Evolutionary conservation across 2,888 invertebrate genomes (phyloP).

Genomic region (Agrochola circellaris): DNA sequence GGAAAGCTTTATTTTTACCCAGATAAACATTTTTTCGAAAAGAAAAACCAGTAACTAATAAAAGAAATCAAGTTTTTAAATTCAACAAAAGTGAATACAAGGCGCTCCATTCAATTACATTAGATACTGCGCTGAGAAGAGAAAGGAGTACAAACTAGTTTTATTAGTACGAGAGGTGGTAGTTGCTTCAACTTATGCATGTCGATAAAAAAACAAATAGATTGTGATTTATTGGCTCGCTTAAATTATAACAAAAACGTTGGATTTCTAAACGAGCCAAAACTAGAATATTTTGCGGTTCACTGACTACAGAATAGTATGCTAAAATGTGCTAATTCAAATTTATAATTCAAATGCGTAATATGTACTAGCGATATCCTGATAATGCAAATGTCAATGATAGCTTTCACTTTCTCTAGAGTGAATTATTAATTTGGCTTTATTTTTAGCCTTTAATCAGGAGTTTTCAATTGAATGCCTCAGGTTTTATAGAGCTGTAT

Average conservation of each 20-base stretch:
- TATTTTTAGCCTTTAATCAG: neutral
- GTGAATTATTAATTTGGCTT: neutral
- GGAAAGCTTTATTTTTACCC: neutral
- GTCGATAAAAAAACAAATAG: constrained; percentile 37
- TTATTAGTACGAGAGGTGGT: constrained; percentile 41
- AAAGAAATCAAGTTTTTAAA: neutral
- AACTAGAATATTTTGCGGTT: neutral
- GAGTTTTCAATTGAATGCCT: neutral
- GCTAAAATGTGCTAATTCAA: neutral
- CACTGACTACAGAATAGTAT: neutral
- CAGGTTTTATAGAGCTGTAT: neutral
- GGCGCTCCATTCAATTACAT: constrained; percentile 8
- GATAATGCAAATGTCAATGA: neutral
- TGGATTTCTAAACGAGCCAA: neutral
- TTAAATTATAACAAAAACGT: neutral
- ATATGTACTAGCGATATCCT: neutral
- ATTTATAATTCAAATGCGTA: constrained; percentile 8
- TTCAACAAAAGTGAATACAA: constrained; percentile 6
- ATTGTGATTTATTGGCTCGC: constrained; percentile 4
- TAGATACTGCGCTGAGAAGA: constrained; percentile 30
- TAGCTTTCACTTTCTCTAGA: constrained; percentile 7
- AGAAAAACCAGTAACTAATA: neutral
- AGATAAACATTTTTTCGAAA: neutral
- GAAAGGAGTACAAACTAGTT: constrained; percentile 60
- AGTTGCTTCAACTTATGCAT: constrained; percentile 2